Percentiles rank a stretch among this genome's conserved stretches.
phyloP scores from a whole-genome alignment of 2,888 invertebrate species.

The Pachymerium ferrugineum region DNA sequence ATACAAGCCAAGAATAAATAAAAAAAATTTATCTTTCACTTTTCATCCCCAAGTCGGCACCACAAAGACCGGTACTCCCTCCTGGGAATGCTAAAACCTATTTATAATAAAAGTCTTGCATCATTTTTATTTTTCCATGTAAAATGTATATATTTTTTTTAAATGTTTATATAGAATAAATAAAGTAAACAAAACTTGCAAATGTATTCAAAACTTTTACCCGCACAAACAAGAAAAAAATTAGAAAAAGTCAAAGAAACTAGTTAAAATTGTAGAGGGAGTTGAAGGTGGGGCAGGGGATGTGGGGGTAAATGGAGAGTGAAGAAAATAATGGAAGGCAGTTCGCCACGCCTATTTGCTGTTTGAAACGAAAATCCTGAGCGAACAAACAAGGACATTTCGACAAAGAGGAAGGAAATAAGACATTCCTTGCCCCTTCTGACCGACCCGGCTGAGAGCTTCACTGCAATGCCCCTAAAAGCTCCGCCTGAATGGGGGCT shows the following conservation, averaged over 20 bases:
- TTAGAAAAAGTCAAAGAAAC: background rate
- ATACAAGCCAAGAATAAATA: background rate
- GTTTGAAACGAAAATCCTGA: slow-evolving; percentile 1
- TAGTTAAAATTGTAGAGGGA: background rate
- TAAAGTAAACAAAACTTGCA: slow-evolving; percentile 3
- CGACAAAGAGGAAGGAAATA: slow-evolving; percentile 4
- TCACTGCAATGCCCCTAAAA: slow-evolving; percentile 8
- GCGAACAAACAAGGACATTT: slow-evolving; percentile 13
- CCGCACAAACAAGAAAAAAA: background rate
- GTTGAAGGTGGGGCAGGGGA: background rate
- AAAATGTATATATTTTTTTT: background rate
- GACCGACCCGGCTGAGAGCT: slow-evolving; percentile 7
- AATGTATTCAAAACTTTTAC: background rate
- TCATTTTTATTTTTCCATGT: background rate
- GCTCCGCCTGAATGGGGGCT: slow-evolving; percentile 4
- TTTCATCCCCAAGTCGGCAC: background rate
- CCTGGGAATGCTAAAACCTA: background rate
- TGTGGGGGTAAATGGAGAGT: background rate
- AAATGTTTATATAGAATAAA: background rate
- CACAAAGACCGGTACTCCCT: background rate
- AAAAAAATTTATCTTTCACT: slow-evolving; percentile 7
- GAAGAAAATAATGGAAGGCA: slow-evolving; percentile 13
- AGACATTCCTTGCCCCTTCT: slow-evolving; percentile 2
- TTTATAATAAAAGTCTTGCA: background rate
- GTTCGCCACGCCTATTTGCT: slow-evolving; percentile 5